Conservation (phyloP, 2,113 vertebrate genomes). For the Aptenodytes patagonicus region DNA sequence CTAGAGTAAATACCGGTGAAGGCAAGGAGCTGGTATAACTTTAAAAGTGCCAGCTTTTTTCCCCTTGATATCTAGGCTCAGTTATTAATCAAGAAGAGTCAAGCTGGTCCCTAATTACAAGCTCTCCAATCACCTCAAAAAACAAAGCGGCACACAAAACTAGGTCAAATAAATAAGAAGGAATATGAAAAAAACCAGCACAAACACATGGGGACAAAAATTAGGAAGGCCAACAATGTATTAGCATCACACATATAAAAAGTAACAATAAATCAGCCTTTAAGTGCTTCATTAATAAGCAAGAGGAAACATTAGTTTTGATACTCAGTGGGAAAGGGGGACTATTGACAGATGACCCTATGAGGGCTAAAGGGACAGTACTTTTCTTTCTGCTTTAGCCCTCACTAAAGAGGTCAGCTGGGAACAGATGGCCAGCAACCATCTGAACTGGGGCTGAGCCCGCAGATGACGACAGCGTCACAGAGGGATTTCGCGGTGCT, state of each 20-base stretch:
- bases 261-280: not conserved
- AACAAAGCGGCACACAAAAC: not conserved
- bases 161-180: conserved; percentile 15
- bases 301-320: not conserved
- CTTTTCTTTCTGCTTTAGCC: conserved; percentile 12
- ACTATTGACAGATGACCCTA: not conserved
- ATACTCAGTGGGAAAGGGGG: not conserved
- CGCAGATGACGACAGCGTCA: not conserved
- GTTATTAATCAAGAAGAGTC: conserved; percentile 22
- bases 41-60: not conserved
- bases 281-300: not conserved
- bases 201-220: not conserved
- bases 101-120: conserved; percentile 17
- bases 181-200: not conserved
- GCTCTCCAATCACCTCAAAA: conserved; percentile 23
- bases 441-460: not conserved
- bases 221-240: not conserved
- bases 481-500: not conserved
- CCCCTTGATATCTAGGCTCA: conserved; percentile 6
- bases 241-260: not conserved
- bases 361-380: not conserved
- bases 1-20: not conserved
- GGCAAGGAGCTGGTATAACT: not conserved
- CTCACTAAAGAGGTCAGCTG: conserved; percentile 10
- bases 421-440: conserved; percentile 33